Conservation (phyloP, 2,888 invertebrate species). For the Drosophila macrospina region DNA sequence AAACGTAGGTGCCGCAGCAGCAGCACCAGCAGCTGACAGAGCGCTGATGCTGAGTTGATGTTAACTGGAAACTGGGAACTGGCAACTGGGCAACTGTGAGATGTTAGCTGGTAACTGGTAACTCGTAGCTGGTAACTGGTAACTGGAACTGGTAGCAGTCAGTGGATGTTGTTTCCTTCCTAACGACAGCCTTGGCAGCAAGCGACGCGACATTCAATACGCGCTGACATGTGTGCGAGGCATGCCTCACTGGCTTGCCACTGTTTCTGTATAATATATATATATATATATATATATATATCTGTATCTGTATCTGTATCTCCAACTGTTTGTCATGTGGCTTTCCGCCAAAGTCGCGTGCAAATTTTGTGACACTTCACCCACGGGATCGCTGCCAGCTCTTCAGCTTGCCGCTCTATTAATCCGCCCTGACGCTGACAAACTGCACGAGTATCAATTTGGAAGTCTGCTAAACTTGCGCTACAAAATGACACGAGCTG, state of each 20-base stretch:
- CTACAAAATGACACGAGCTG: conserved; percentile 30
- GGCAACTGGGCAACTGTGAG: no score
- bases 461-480: conserved; percentile 11
- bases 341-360: conserved; percentile 74
- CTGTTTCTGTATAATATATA: background rate
- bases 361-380: conserved; percentile 79
- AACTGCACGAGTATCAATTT: conserved; percentile 64
- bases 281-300: conserved; percentile 11
- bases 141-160: conserved; percentile 52
- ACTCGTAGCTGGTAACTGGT: conserved; percentile 15
- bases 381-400: conserved; percentile 71
- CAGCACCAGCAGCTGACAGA: conserved; percentile 13
- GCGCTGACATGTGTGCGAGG: conserved; percentile 62
- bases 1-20: conserved; percentile 13
- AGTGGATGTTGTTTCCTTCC: conserved; percentile 62
- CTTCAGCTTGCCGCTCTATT: conserved; percentile 59
- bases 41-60: conserved; percentile 22
- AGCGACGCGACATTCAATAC: conserved; percentile 66
- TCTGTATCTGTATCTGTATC: conserved; percentile 45
- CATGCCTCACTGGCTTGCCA: conserved; percentile 24
- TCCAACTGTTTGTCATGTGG: conserved; percentile 71
- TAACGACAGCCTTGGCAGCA: conserved; percentile 69
- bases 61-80: conserved; percentile 14
- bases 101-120: conserved; percentile 26
- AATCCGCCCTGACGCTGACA: conserved; percentile 72